These are phyloP conservation scores for Aleiodes leptofemur DNA, from an alignment of 2,888 invertebrate species.

Conservation along the genomic window DNA sequence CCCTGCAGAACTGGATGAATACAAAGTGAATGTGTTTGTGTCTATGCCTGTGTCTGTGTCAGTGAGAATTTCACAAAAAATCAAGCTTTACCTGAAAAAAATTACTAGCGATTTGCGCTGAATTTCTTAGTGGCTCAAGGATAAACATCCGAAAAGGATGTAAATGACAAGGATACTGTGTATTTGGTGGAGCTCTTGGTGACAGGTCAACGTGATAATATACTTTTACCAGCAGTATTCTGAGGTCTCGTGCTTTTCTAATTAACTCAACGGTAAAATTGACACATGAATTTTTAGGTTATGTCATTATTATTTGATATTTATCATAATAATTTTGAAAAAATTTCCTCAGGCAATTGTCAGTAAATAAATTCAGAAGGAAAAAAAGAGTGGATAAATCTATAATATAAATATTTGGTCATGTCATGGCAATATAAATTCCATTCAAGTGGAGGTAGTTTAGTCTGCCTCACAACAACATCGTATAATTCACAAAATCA, in stretches of 20 bases:
- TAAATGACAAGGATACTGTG: neutral
- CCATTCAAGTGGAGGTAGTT: conserved; percentile 50
- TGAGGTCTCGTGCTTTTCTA: neutral
- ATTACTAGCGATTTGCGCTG: conserved; percentile 2
- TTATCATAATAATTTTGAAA: conserved; percentile 9
- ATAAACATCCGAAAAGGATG: conserved; percentile 27
- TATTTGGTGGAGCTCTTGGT: conserved; percentile 5
- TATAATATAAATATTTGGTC: conserved; percentile 51
- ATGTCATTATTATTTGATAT: conserved; percentile 13
- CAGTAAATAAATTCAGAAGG: neutral
- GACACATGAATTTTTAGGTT: conserved; percentile 28
- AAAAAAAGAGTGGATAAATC: neutral
- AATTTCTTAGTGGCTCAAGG: conserved; percentile 20
- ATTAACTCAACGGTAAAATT: neutral
- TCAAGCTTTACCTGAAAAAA: conserved; percentile 19
- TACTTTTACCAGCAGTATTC: neutral
- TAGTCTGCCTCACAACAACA: conserved; percentile 47
- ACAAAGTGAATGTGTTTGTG: neutral
- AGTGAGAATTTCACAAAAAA: neutral
- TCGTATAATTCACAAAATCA: conserved; percentile 18
- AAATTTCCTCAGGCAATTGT: neutral
- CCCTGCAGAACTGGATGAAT: neutral
- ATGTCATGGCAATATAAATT: conserved; percentile 57
- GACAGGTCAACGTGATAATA: neutral
- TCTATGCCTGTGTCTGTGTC: neutral